Evolutionary conservation across 2,113 vertebrate genomes (phyloP), one percentile per base, ranked within the genome.

Genomic region (Scopus umbretta): DNA sequence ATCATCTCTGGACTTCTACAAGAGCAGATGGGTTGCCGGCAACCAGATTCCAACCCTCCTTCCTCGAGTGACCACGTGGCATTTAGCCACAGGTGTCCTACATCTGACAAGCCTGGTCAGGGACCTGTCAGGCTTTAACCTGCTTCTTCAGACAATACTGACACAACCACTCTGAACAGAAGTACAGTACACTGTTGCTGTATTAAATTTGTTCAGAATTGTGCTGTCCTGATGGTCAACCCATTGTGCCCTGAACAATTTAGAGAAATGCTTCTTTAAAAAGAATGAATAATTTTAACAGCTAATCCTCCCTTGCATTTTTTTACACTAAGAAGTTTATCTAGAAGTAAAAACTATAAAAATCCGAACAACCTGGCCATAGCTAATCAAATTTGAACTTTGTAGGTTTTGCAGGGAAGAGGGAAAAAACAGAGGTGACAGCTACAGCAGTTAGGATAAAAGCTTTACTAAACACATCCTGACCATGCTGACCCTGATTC

Each of bases 51-150:
- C 62, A 82, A 42, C 30, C 38, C 62, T 75, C 52, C 80, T 91
- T 92, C 78, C 73, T 87, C 66, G 29, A 47, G 84, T 61, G 84
- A 71, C 56, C 73, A 63, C 27, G 26, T 81, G 84, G 80, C 80
- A 74, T 91, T 92, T 89, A 94, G 88, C 86, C 15, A 53, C 92
- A 90, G 89, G 81, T 85, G 86, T 92, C 80, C 79, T 85, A 81
- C 53, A 49, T 72, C 65, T 89, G 89, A 96, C 70, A 87, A 88
- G 87, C 43, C 80, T 72, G 61, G 73, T 92, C 87, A 89, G 91
- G 93, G 91, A 87, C 89, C 89, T 85, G 80, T 59, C 95, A 90
- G 70, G 27, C 32, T 89, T 95, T 56, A 86, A 72, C 61, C 68
- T 92, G 61, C 70, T 72, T 26, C 80, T 89, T 85, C 80, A 87